Conservation (phyloP, 2,797 vertebrate genomes). For the Sphaeramia orbicularis region DNA sequence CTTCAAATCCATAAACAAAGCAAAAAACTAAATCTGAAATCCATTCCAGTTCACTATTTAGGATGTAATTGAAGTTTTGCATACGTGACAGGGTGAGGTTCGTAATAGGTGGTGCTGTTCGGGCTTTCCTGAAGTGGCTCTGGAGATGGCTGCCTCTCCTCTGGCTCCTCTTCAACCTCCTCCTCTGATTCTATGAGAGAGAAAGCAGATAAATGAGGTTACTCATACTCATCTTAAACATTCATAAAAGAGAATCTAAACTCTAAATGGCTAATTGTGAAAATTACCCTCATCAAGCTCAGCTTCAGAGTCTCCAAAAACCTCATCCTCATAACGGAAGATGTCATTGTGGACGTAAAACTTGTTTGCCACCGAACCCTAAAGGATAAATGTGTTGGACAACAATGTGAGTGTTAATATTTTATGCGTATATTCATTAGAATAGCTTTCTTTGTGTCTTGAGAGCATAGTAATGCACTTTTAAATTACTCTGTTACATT, state of each 20-base stretch:
- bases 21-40: not conserved
- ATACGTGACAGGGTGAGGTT: constrained; percentile 92
- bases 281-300: constrained; percentile 93
- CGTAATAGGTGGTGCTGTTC: constrained; percentile 91
- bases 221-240: not conserved
- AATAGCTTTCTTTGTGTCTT: too few species aligned
- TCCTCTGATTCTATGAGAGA: constrained; percentile 92
- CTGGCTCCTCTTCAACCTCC: constrained; percentile 94
- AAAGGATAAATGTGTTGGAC: constrained; percentile 7
- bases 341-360: constrained; percentile 99
- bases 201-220: not conserved
- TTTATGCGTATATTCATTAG: not conserved
- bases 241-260: not conserved
- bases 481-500: not conserved
- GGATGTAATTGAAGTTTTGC: constrained; percentile 8
- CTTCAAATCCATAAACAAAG: not conserved
- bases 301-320: constrained; percentile 98
- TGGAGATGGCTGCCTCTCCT: constrained; percentile 92
- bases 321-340: constrained; percentile 98
- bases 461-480: too few species aligned
- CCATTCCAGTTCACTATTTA: not conserved
- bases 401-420: not conserved
- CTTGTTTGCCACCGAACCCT: constrained; percentile 99
- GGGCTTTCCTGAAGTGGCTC: constrained; percentile 93
- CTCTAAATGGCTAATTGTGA: not conserved